Evolutionary conservation across 2,888 invertebrate genomes (phyloP), one percentile per base, ranked within the genome.

Genomic region (Trimorus sp.): DNA sequence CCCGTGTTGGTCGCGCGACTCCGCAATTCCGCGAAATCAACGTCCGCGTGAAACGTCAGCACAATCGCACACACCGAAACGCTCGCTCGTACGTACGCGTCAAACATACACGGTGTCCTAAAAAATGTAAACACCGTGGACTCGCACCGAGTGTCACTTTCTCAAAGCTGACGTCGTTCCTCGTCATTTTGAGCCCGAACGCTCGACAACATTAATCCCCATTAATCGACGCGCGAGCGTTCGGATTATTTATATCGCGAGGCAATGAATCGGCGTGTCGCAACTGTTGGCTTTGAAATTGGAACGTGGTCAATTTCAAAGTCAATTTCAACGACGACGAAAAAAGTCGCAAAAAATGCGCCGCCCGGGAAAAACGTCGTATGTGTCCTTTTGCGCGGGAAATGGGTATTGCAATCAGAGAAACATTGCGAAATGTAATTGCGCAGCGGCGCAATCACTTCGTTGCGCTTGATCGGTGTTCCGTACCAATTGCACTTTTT

Each of bases 121-220:
- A 70, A 78, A 77, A 60, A 77, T 78, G 70, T 71, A 78, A 78
- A 78, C 78, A 78, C 69, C 62, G 45, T 36, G 7, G 69, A 53
- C 40, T 11, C 40, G 9, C 9, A 40, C 8, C 40, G 40, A 40
- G 40, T 11, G 40, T 40, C 40, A 11, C 1, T 7, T 40, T 11
- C 11, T 8, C 4, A 1, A 40, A 7, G 8, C 40, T 11, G 40
- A 9, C 40, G 8, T 40, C 7, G 7, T 40, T 40, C 7, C 40
- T 7, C 40, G 40, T 26, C 26, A 26, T 26, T 26, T 26, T 4
- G 26, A 26, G 26, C 26, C 4, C 26, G 26, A 26, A 26, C 26
- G 4, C 4, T 26, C 26, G 26, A 26, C 26, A 26, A n/a, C n/a
- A n/a, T n/a, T n/a, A 38, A 38, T 38, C 8, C 38, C 38, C 40